phyloP scores from a whole-genome alignment of 2,888 invertebrate genomes.

The Leptopilina syphax region DNA sequence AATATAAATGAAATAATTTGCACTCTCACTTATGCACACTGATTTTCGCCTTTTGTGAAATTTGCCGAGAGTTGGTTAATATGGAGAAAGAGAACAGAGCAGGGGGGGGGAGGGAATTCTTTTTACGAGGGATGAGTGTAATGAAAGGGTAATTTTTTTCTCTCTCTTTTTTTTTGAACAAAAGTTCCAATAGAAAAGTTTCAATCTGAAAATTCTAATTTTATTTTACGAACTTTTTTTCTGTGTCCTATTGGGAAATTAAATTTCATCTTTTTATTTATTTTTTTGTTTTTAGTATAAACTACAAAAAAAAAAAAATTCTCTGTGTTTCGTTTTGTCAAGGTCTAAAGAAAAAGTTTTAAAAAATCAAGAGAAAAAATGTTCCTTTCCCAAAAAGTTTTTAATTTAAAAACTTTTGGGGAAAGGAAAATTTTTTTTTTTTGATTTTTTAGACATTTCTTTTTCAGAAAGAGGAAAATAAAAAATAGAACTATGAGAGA shows the following conservation, averaged over 20 bases:
- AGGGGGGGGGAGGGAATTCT: background rate
- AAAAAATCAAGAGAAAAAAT: no score
- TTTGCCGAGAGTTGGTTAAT: background rate
- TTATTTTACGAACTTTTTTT: background rate
- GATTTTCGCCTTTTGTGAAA: background rate
- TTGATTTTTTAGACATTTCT: no score
- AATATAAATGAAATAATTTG: slow-evolving; percentile 11
- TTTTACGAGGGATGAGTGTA: background rate
- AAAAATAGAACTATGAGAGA: background rate
- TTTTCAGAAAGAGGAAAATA: background rate
- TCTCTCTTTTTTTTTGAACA: background rate
- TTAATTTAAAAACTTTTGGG: no score
- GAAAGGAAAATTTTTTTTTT: no score
- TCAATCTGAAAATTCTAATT: background rate
- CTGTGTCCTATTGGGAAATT: no score
- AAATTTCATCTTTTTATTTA: background rate
- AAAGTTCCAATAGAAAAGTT: background rate
- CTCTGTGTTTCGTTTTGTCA: no score
- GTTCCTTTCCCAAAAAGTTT: no score
- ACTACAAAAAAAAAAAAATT: no score
- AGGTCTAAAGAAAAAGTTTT: no score
- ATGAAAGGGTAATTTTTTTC: background rate
- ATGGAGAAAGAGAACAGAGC: background rate
- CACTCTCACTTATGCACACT: background rate
- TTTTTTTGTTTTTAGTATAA: no score